Evolutionary conservation across 1,140 invertebrate genomes (phyloP).

Genomic region (Leucophenga varia): DNA sequence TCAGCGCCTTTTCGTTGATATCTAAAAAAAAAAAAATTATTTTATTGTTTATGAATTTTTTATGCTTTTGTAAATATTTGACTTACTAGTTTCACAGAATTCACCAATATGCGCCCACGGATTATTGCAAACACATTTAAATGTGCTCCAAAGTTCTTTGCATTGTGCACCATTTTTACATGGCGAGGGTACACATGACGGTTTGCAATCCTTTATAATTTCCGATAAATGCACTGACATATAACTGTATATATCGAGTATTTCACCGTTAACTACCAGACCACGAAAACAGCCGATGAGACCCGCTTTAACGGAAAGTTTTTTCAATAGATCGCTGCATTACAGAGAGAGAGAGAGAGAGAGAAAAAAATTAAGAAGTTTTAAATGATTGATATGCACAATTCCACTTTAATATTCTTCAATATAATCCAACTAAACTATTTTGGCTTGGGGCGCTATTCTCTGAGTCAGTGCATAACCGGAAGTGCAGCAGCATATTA

Average conservation of each 20-base stretch:
- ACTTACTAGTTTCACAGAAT: constrained; percentile 86
- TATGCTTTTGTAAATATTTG: background rate
- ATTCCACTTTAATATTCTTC: constrained; percentile 9
- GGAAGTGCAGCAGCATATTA: constrained; percentile 13
- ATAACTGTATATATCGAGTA: constrained; percentile 87
- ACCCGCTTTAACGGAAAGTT: constrained; percentile 79
- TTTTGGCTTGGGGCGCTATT: background rate
- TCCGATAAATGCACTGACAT: constrained; percentile 89
- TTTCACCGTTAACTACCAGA: constrained; percentile 86
- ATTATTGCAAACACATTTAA: constrained; percentile 87
- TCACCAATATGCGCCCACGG: constrained; percentile 86
- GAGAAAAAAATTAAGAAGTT: background rate
- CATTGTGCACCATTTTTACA: constrained; percentile 89
- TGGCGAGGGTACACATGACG: constrained; percentile 90
- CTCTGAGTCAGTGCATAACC: background rate
- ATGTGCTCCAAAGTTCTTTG: constrained; percentile 89
- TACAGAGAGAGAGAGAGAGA: no score
- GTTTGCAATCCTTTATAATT: constrained; percentile 90
- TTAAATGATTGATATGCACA: background rate
- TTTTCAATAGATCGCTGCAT: constrained; percentile 75
- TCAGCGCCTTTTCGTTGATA: constrained; percentile 85
- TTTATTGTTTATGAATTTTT: background rate
- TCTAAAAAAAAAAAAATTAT: constrained; percentile 60
- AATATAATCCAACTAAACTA: constrained; percentile 2
- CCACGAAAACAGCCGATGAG: constrained; percentile 92